Evolutionary conservation across 2,113 vertebrate genomes (phyloP).

Genomic region (Misgurnus anguillicaudatus): DNA sequence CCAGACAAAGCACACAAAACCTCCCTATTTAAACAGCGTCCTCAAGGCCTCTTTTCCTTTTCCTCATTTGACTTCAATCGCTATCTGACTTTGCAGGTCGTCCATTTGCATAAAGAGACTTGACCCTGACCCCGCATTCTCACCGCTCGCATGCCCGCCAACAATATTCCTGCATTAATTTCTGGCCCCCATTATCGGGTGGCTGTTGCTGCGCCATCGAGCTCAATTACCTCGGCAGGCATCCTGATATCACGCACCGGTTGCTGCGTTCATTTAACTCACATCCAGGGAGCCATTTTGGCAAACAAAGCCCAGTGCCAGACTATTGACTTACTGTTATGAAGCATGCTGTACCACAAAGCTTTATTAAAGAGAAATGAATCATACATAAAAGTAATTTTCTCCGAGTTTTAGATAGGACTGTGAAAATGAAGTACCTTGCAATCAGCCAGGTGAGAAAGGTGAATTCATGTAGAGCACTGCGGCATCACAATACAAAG

Average conservation of each 20-base stretch:
- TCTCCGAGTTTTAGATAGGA: neutral
- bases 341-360: constrained; percentile 1
- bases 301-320: constrained; percentile 9
- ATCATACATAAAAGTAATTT: constrained; percentile 2
- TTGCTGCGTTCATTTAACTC: constrained; percentile 26
- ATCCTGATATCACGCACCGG: neutral
- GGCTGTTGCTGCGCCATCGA: constrained; percentile 39
- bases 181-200: constrained; percentile 11
- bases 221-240: constrained; percentile 38
- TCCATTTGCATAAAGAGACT: constrained; percentile 39
- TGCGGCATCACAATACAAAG: neutral
- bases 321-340: constrained; percentile 33
- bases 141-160: neutral
- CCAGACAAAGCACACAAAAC: constrained; percentile 20
- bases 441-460: constrained; percentile 24
- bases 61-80: constrained; percentile 13
- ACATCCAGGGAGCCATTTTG: constrained; percentile 23
- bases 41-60: constrained; percentile 25
- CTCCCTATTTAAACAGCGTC: constrained; percentile 14
- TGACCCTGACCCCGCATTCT: constrained; percentile 16
- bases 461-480: neutral
- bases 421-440: constrained; percentile 13
- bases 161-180: neutral
- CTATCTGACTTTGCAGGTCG: constrained; percentile 39
- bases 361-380: constrained; percentile 19